phyloP scores from a whole-genome alignment of 1,140 invertebrate genomes.

The Cyclargus thomasi region DNA sequence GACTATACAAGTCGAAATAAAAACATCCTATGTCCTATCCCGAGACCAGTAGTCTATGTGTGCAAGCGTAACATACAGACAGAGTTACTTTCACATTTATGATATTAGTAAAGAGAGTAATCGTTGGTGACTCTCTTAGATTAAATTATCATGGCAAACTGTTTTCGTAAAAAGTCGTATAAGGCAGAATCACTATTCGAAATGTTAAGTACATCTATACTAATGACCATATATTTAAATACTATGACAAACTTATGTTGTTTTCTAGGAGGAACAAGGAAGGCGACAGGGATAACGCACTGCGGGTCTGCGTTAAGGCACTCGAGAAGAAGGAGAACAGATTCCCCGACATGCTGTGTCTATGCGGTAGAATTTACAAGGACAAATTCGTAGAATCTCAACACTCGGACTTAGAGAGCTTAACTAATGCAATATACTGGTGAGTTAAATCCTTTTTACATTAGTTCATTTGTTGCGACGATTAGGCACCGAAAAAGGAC shows the following conservation, averaged over 20 bases:
- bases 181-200: background rate
- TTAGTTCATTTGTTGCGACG: no score
- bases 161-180: no score
- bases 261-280: slow-evolving; percentile 87
- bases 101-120: no score
- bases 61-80: no score
- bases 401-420: slow-evolving; percentile 90
- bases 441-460: slow-evolving; percentile 33
- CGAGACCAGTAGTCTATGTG: no score
- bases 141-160: no score
- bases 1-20: no score
- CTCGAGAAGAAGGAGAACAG: slow-evolving; percentile 94
- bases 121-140: no score
- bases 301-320: slow-evolving; percentile 93
- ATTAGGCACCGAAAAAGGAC: no score
- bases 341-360: slow-evolving; percentile 97
- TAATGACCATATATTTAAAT: background rate
- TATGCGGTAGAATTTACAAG: slow-evolving; percentile 99
- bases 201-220: background rate
- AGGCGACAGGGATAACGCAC: slow-evolving; percentile 95
- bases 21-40: no score
- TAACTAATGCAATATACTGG: slow-evolving; percentile 97
- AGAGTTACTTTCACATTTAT: no score
- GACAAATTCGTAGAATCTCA: slow-evolving; percentile 98
- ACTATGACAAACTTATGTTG: no score